Evolutionary conservation across 2,113 vertebrate species (phyloP), one percentile per base, ranked within the genome.

Genomic region (Limnothrissa miodon): DNA sequence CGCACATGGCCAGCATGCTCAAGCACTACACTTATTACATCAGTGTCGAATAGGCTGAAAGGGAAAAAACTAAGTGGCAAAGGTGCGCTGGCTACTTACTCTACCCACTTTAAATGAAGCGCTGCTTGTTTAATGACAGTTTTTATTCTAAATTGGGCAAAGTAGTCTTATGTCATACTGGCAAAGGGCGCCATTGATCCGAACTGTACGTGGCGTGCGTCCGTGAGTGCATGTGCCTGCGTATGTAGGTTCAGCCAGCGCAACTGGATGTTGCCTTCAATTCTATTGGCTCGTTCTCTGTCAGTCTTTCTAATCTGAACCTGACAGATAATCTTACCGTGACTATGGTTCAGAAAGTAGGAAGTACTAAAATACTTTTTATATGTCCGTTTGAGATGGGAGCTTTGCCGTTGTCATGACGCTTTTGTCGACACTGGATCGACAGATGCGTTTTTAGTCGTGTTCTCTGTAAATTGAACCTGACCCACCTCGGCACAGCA

Each of bases 261-360:
- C n/a, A 10, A 10, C 23, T 25, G 23, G 53, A 0, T 82, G n/a
- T 48, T 15, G 8, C 29, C 78, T 78, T 39, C 19, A 33, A 39
- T 46, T n/a, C 78, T 66, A 78, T 66, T 83, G 82, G 48, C 81
- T 53, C 33, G 25, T 56, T 15, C 39, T 45, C 11, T 44, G 85
- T 66, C 79, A 81, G 19, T 78, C 74, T 15, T 45, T n/a, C 62
- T 48, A 36, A 66, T 6, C 8, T 33, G 56, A 6, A 62, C 6
- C 56, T 10, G 56, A 29, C 5, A 8, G 5, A 62, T 25, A 62
- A 62, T 62, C 0, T 1, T 9, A 48, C 46, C 46, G 46, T 48
- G 9, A 48, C 46, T 48, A 6, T 2, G 51, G 5, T 62, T 8
- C 56, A 62, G 29, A 62, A 62, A 62, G n/a, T 29, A 25, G 56